phyloP scores from a whole-genome alignment of 92 coral and sea anemone genomes.

The Anthopleura xanthogrammica region DNA sequence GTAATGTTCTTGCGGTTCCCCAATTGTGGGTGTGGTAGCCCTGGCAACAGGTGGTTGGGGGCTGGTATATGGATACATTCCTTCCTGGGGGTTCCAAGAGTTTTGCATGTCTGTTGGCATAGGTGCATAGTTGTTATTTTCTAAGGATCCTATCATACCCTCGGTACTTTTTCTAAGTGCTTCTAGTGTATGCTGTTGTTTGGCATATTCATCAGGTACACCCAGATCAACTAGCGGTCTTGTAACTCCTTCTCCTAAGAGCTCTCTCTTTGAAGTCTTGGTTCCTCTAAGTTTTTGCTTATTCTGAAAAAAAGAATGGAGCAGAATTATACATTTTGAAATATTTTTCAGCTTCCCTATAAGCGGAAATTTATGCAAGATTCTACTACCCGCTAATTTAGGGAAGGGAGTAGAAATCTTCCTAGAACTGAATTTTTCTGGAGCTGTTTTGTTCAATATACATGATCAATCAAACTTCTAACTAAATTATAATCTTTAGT shows the following conservation, averaged over 20 bases:
- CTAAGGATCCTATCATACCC: conserved; percentile 45
- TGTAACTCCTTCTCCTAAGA: conserved; percentile 94
- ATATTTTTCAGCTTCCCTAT: not conserved
- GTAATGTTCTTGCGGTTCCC: conserved; percentile 51
- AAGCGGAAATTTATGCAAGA: not conserved
- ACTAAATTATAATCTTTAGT: too few relatives aligned
- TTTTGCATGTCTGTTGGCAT: conserved; percentile 39
- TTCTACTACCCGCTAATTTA: not conserved
- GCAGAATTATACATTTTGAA: not conserved
- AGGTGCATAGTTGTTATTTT: conserved; percentile 32
- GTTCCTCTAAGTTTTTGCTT: conserved; percentile 77
- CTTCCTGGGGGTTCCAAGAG: conserved; percentile 70
- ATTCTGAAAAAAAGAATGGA: conserved; percentile 35
- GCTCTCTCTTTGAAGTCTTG: conserved; percentile 79
- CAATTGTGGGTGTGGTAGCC: conserved; percentile 88
- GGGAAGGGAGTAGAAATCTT: too few relatives aligned
- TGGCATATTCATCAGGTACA: conserved; percentile 47
- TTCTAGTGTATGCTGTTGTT: conserved; percentile 60
- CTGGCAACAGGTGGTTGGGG: conserved; percentile 68
- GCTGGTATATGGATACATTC: conserved; percentile 41
- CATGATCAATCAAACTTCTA: too few relatives aligned
- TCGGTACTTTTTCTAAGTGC: conserved; percentile 74
- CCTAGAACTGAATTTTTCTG: too few relatives aligned
- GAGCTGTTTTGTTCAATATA: too few relatives aligned
- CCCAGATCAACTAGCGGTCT: conserved; percentile 56